Base-by-base conservation (phyloP, 2,113 vertebrate species). In the Cyprinodon variegatus region DNA sequence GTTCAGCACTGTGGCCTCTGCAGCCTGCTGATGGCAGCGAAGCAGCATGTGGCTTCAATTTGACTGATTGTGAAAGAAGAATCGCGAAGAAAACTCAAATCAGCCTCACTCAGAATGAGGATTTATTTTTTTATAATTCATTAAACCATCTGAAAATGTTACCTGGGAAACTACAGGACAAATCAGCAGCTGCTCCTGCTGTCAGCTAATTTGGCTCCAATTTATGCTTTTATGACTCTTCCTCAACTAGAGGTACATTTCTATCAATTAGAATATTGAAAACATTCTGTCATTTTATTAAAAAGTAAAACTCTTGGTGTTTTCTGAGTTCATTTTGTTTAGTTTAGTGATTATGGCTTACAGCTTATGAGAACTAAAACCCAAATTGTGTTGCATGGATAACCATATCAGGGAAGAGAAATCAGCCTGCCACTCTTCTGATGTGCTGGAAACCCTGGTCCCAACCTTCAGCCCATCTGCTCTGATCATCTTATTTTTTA, bases 41-140 rank as follows among this genome's bases (percentile, higher is more conserved):
- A 38, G 68, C 45, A 17, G 61, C 84, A 73, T 45, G 39, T 71
- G 72, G 69, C 50, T 86, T 84, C 74, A 46, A 86, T 83, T 82
- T 73, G 72, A 83, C 70, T 57, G 73, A 81, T 70, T 72, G 65
- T 74, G 66, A 74, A 50, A 69, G 20, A 68, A 15, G 66, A 29
- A 17, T 17, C 10, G 3, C 14, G 6, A n/a, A 20, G 17, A 29
- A 38, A 38, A 29, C 29, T 15, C 36, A 37, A 37, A 61, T 61
- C n/a, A 12, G 10, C 36, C 13, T 37, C 36, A 62, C 14, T n/a
- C 6, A 9, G 8, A 9, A 38, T 61, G 60, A 38, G 8, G 29
- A 29, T 29, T 57, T 6, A 57, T n/a, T n/a, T 9, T 9, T 57
- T 57, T 57, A 20, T n/a, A 20, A 57, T 57, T 57, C 20, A 2